Base-by-base conservation (phyloP, 2,888 invertebrate species). In the Sminthurinus aureus region DNA sequence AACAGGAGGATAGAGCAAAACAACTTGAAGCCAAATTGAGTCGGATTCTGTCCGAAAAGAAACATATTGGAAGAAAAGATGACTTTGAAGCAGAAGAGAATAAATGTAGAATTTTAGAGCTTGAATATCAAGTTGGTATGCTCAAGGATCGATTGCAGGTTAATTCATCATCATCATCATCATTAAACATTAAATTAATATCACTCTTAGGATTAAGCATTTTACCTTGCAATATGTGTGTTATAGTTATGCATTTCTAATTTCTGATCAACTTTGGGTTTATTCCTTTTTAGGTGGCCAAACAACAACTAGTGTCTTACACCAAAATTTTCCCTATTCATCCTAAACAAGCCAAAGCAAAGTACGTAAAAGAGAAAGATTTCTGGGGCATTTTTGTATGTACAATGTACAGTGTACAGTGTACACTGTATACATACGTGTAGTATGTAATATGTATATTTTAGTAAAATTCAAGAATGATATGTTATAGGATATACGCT, bases 281-380 rank as follows among this genome's bases (percentile, higher is more conserved):
- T 71, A 26, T 71, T 4, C 24, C 71, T 24, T 24, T 71, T 71
- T 82, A 81, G 18, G 87, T 87, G 11, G 83, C 85, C 24, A 84
- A 87, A 74, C 86, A 87, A 81, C 87, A 87, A 78, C 75, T 87
- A n/a, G 85, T 84, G 15, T 87, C 87, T 0, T 86, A 85, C 77
- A 87, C 87, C 11, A 81, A 76, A 58, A 50, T 87, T n/a, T 85
- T 86, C 67, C 86, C 87, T 13, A 78, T 75, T 24, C 83, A 51
- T 77, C 81, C 75, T 12, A 51, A 76, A 66, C 38, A 78, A 83
- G 84, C 69, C 67, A 79, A 82, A 22, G 77, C 85, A 9, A 85
- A 75, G 83, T 79, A 24, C 83, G 81, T 3, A 78, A 79, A 13
- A 52, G 13, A 52, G n/a, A n/a, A n/a, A n/a, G n/a, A n/a, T n/a